These are phyloP conservation scores for Syritta pipiens DNA, from an alignment of 2,888 invertebrate genomes.

Conservation along the genomic window DNA sequence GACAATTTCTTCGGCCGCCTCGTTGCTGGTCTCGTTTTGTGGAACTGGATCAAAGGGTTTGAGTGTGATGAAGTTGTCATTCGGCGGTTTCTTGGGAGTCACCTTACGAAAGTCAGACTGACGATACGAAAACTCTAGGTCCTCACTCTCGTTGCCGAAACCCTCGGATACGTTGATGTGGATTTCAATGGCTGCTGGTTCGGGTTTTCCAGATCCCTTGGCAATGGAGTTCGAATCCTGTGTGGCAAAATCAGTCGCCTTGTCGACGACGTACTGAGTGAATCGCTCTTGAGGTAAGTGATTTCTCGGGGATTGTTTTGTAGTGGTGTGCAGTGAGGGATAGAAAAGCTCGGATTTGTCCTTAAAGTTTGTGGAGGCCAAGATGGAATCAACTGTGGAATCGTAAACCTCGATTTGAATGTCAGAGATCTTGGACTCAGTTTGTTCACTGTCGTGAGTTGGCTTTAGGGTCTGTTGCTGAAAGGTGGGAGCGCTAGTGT, in stretches of 20 bases:
- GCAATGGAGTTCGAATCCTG: slow-evolving; percentile 72
- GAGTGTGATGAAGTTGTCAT: slow-evolving; percentile 49
- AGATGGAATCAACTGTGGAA: slow-evolving; percentile 77
- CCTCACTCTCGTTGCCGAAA: slow-evolving; percentile 76
- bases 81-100: slow-evolving; percentile 32
- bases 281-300: slow-evolving; percentile 74
- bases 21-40: slow-evolving; percentile 67
- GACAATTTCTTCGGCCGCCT: slow-evolving; percentile 76
- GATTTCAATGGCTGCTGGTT: slow-evolving; percentile 78
- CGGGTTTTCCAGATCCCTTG: slow-evolving; percentile 73
- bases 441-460: slow-evolving; percentile 64
- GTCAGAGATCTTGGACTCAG: slow-evolving; percentile 77
- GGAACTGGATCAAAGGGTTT: slow-evolving; percentile 36
- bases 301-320: slow-evolving; percentile 71
- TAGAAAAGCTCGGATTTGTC: slow-evolving; percentile 71
- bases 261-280: slow-evolving; percentile 77
- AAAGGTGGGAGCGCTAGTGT: neutral
- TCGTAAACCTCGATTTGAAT: slow-evolving; percentile 78
- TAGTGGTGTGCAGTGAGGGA: slow-evolving; percentile 69
- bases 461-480: neutral
- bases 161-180: slow-evolving; percentile 78
- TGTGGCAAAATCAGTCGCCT: slow-evolving; percentile 74
- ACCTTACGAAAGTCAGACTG: slow-evolving; percentile 71
- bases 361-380: slow-evolving; percentile 77
- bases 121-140: slow-evolving; percentile 77